phyloP scores from a whole-genome alignment of 37 sponge, comb jelly and placozoan genomes.

The Spongilla lacustris region DNA sequence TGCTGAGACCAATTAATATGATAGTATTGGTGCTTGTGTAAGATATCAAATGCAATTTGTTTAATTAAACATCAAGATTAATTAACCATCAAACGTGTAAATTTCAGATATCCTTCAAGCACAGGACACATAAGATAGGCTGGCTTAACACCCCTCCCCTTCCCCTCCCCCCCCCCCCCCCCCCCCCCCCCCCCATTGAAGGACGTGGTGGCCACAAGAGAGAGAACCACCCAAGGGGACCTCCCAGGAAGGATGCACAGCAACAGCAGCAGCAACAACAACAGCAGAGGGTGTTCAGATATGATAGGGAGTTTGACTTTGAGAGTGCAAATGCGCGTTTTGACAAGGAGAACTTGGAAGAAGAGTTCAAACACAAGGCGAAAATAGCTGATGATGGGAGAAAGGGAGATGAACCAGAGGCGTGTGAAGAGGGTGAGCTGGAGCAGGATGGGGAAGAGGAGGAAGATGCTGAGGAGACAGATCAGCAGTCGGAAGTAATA shows the following conservation, averaged over 20 bases:
- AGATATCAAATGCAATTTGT: no score
- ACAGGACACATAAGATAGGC: background rate
- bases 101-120: background rate
- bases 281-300: constrained; percentile 42
- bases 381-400: constrained; percentile 26
- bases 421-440: constrained; percentile 39
- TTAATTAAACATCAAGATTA: no score
- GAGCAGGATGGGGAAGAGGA: constrained; percentile 26
- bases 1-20: no score
- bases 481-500: background rate
- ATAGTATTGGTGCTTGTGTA: no score
- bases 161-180: background rate
- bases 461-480: constrained; percentile 33
- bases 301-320: constrained; percentile 97
- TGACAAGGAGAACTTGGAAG: constrained; percentile 84
- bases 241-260: background rate
- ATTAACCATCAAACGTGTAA: no score
- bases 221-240: background rate
- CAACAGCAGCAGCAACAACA: background rate
- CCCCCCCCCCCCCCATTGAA: background rate
- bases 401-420: constrained; percentile 22
- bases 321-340: constrained; percentile 93
- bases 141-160: no score
- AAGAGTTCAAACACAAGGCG: constrained; percentile 85
- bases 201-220: background rate